phyloP scores from a whole-genome alignment of 1,140 invertebrate species.

The Atopsyche davidsoni region DNA sequence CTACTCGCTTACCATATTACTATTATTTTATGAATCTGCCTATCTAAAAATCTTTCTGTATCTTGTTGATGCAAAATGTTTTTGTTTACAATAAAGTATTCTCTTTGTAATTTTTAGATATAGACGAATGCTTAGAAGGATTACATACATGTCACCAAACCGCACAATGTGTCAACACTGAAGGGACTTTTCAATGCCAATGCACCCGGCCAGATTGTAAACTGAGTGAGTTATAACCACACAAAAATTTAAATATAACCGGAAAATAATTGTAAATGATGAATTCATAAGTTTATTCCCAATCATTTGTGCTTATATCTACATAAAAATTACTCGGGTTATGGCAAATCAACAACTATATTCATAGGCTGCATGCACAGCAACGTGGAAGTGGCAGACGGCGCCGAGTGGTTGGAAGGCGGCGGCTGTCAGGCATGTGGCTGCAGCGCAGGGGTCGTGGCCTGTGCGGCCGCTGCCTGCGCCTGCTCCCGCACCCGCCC shows the following conservation, averaged over 20 bases:
- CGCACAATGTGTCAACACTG: conserved; percentile 74
- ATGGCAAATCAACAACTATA: too few species aligned
- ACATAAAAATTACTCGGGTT: too few species aligned
- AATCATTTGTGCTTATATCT: too few species aligned
- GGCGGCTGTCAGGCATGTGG: conserved; percentile 41
- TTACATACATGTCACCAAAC: conserved; percentile 70
- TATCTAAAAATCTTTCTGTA: too few species aligned
- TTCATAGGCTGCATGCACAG: conserved; percentile 26
- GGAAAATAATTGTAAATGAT: too few species aligned
- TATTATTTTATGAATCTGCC: too few species aligned
- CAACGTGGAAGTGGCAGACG: conserved; percentile 34
- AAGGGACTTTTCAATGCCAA: conserved; percentile 73
- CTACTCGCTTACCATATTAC: too few species aligned
- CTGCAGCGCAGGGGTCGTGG: conserved; percentile 39
- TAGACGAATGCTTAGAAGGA: conserved; percentile 77
- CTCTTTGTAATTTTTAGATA: too few species aligned
- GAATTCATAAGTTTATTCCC: too few species aligned
- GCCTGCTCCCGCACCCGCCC: conserved; percentile 32
- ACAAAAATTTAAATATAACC: too few species aligned
- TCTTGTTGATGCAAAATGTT: too few species aligned
- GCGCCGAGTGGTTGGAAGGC: conserved; percentile 41
- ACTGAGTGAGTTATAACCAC: conserved; percentile 47
- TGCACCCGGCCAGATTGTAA: conserved; percentile 57
- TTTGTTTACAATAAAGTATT: too few species aligned
- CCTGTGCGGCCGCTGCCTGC: conserved; percentile 38